These are phyloP conservation scores for Lithobates sylvaticus DNA, from an alignment of 2,797 vertebrate genomes.

Conservation along the genomic window DNA sequence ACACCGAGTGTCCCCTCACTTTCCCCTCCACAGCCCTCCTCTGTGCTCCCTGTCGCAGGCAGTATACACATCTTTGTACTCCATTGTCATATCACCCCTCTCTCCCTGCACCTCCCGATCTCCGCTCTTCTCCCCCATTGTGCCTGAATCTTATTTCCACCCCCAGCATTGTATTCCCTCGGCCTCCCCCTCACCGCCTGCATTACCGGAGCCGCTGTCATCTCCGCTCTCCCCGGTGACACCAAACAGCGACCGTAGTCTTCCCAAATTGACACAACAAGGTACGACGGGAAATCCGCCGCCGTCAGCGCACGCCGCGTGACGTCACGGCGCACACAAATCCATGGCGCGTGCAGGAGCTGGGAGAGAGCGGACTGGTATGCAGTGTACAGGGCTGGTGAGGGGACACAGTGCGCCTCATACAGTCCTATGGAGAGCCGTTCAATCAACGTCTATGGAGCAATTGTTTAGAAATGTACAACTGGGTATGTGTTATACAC, in stretches of 20 bases:
- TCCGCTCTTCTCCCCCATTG: not conserved
- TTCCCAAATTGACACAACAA: conserved; percentile 39
- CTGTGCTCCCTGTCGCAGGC: not conserved
- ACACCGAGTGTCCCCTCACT: not conserved
- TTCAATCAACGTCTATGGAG: no score
- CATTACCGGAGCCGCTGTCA: conserved; percentile 33
- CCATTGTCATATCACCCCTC: no score
- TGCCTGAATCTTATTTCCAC: no score
- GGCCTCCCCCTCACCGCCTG: not conserved
- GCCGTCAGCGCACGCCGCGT: conserved; percentile 31
- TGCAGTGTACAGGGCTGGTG: no score
- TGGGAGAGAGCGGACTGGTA: not conserved
- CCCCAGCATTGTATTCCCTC: not conserved
- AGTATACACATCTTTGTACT: not conserved
- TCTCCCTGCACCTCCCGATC: no score
- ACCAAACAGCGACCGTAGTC: conserved; percentile 8
- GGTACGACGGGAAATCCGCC: conserved; percentile 56
- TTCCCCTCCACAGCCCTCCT: not conserved
- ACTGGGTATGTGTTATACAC: no score
- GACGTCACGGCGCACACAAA: conserved; percentile 46
- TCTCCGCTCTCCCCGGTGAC: not conserved
- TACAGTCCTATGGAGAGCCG: no score
- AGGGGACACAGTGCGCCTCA: not conserved
- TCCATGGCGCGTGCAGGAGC: conserved; percentile 12
- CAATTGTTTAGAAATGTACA: no score